Conservation (phyloP, 2,797 vertebrate species). For the Sorex maritimensis region DNA sequence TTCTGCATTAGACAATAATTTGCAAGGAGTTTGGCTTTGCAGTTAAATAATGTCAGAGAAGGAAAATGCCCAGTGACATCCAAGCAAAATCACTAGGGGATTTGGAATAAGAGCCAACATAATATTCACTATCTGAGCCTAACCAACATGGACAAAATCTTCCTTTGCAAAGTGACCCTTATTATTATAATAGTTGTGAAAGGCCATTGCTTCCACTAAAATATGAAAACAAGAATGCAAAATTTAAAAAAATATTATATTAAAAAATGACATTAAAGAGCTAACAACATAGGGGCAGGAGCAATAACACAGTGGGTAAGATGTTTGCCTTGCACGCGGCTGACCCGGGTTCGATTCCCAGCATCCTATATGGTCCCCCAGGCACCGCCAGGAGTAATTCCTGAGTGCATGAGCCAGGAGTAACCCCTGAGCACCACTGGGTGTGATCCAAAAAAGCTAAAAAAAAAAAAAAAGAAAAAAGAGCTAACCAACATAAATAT, state of each 20-base stretch:
- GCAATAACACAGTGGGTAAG: too few species aligned
- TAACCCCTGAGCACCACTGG: too few species aligned
- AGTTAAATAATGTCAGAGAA: not conserved
- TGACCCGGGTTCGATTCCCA: too few species aligned
- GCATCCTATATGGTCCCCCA: too few species aligned
- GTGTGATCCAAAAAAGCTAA: too few species aligned
- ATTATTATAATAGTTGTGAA: not conserved
- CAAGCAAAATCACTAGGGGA: not conserved
- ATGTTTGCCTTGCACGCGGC: too few species aligned
- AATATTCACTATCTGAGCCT: not conserved
- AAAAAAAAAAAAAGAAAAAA: not conserved
- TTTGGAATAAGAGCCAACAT: not conserved
- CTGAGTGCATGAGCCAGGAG: too few species aligned
- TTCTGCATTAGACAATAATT: not conserved
- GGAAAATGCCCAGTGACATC: slow-evolving; percentile 27
- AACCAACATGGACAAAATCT: not conserved
- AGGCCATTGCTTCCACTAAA: not conserved
- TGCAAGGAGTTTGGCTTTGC: slow-evolving; percentile 37
- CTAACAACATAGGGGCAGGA: not conserved
- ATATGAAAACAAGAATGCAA: not conserved
- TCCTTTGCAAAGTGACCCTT: not conserved
- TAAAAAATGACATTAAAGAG: not conserved
- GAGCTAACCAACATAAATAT: not conserved
- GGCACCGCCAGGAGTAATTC: too few species aligned
- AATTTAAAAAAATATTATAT: not conserved